These are phyloP conservation scores for Cassiopea andromeda DNA, from an alignment of 30 jellyfish, hydroid and myxozoan genomes.

Conservation along the genomic window DNA sequence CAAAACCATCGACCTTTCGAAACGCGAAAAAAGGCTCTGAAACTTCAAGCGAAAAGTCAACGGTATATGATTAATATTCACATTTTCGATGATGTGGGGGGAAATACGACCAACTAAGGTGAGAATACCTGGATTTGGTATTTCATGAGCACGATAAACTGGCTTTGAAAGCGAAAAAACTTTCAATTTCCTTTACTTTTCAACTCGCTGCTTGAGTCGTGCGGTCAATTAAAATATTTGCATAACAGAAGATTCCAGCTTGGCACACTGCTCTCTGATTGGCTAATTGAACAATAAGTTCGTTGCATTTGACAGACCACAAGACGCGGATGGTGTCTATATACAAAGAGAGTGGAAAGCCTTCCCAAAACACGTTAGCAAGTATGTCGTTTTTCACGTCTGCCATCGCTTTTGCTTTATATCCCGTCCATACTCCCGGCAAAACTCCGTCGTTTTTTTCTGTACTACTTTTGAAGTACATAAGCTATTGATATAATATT, in stretches of 20 bases:
- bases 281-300: conserved; percentile 71
- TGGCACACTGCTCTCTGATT: conserved; percentile 27
- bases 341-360: conserved; percentile 57
- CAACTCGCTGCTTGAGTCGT: conserved; percentile 48
- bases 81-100: not conserved
- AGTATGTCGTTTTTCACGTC: conserved; percentile 34
- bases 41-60: not conserved
- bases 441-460: not conserved
- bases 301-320: conserved; percentile 93
- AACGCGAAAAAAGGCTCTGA: not conserved
- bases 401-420: conserved; percentile 5
- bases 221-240: conserved; percentile 63
- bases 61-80: not conserved
- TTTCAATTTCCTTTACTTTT: not conserved
- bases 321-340: conserved; percentile 81
- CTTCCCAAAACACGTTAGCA: conserved; percentile 60
- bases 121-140: not conserved
- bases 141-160: not conserved
- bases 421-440: not conserved
- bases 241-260: conserved; percentile 66
- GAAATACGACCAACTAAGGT: not conserved
- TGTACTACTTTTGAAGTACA: not conserved
- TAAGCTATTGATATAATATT: not conserved
- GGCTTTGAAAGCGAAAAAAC: not conserved
- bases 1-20: not conserved